A percentile compares a stretch with the other conserved stretches of the same genome.
phyloP scores from a whole-genome alignment of 2,797 vertebrate genomes.

The Protosalanx chinensis region DNA sequence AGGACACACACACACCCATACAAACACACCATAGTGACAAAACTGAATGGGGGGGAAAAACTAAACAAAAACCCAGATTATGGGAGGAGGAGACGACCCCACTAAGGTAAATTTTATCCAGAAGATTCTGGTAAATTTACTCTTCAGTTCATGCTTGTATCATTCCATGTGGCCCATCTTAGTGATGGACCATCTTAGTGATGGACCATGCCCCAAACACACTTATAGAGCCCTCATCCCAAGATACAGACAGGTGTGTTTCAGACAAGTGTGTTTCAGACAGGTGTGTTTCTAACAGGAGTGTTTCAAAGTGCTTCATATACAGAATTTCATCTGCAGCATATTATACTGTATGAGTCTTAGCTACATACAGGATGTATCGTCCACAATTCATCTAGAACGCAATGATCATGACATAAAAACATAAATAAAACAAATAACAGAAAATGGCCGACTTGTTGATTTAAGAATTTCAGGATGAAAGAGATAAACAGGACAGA shows the following conservation, averaged over 20 bases:
- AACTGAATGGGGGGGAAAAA: constrained; percentile 18
- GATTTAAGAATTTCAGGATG: constrained; percentile 1
- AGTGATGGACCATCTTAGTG: background rate
- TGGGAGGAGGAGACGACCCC: background rate
- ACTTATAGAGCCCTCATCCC: background rate
- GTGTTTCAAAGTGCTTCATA: too few relatives aligned
- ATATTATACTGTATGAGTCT: background rate
- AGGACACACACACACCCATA: constrained; percentile 12
- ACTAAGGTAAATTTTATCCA: background rate
- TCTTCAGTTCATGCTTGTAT: constrained; percentile 39
- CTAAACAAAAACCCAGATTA: background rate
- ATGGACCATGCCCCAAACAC: background rate
- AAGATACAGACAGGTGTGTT: background rate
- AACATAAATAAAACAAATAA: too few relatives aligned
- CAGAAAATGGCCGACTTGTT: too few relatives aligned
- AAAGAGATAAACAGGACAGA: constrained; percentile 18
- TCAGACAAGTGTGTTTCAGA: background rate
- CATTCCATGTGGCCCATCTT: background rate
- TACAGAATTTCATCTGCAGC: too few relatives aligned
- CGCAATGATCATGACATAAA: too few relatives aligned
- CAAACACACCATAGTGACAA: constrained; percentile 16
- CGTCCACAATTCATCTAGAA: too few relatives aligned
- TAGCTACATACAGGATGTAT: too few relatives aligned
- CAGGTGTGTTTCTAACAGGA: background rate
- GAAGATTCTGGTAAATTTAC: constrained; percentile 25